Evolutionary conservation across 1,140 invertebrate genomes (phyloP), one percentile per base, ranked within the genome.

Genomic region (Hyles euphorbiae): DNA sequence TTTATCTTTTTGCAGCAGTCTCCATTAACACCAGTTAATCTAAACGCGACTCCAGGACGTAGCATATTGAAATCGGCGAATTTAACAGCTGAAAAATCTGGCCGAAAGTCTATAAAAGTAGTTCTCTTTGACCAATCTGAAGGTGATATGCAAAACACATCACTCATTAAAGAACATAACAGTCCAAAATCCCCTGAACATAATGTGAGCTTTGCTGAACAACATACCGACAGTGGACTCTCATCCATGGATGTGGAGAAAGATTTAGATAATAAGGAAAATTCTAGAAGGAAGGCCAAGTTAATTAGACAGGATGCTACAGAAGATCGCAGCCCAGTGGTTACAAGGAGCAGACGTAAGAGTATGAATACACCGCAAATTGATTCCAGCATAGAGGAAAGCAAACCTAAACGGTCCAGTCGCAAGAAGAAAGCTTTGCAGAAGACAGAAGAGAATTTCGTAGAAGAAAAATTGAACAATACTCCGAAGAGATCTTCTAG

Each of bases 31-130:
- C 78, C 78, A 0, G 59, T 84, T 9, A 76, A 83, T 47, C 56
- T 77, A 2, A 12, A 60, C n/a, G 80, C 80, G 0, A 87, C 83
- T 2, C 83, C 83, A 0, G 75, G 65, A 0, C 68, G 80, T 5
- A 84, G 83, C 46, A 87, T 87, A 43, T 67, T 87, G 3, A 83
- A 83, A 44, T 68, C 74, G 0, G 32, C 61, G 11, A 70, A 68
- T 34, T 50, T 40, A 2, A 40, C 34, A 54, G 34, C 55, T 2
- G 72, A 67, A 36, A 72, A 75, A 54, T 66, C 75, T 1, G 61
- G 56, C 36, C 78, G 72, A 33, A 84, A 79, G 52, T 76, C 76
- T 0, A 70, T 79, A 8, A 87, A 84, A 64, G 60, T 76, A 1
- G 83, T 86, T 0, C 60, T 86, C 0, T 86, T 86, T 54, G 63